Conservation (phyloP, 2,888 invertebrate genomes). For the Neoaliturus tenellus region DNA sequence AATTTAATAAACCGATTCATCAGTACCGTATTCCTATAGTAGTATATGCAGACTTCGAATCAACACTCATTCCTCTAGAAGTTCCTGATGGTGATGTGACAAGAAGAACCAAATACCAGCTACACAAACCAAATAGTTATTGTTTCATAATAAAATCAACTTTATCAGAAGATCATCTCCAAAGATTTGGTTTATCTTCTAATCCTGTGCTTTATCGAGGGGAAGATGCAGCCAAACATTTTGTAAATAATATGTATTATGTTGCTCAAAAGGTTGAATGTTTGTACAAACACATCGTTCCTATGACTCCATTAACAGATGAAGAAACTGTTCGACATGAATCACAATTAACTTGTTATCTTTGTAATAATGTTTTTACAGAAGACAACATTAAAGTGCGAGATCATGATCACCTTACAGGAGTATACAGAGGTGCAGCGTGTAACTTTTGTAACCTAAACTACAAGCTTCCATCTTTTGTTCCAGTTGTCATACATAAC, state of each 20-base stretch:
- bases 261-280: slow-evolving; percentile 9
- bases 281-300: not conserved
- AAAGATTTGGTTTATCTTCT: not conserved
- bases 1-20: slow-evolving; percentile 6
- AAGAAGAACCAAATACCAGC: not conserved
- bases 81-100: not conserved
- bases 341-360: not conserved
- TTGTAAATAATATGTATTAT: slow-evolving; percentile 15
- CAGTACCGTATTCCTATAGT: slow-evolving; percentile 31
- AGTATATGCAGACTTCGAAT: slow-evolving; percentile 20
- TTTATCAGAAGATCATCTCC: slow-evolving; percentile 15
- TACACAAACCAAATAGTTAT: slow-evolving; percentile 30
- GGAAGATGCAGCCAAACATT: slow-evolving; percentile 19
- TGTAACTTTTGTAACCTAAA: slow-evolving; percentile 31
- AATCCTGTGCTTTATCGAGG: slow-evolving; percentile 13
- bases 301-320: not conserved
- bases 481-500: slow-evolving; percentile 12
- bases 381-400: not conserved
- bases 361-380: slow-evolving; percentile 33
- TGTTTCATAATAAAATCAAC: slow-evolving; percentile 16
- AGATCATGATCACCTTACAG: slow-evolving; percentile 43
- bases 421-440: slow-evolving; percentile 25
- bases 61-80: not conserved
- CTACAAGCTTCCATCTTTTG: slow-evolving; percentile 31
- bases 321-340: not conserved